Base-by-base conservation (phyloP, 2,113 vertebrate species). In the Excalfactoria chinensis region DNA sequence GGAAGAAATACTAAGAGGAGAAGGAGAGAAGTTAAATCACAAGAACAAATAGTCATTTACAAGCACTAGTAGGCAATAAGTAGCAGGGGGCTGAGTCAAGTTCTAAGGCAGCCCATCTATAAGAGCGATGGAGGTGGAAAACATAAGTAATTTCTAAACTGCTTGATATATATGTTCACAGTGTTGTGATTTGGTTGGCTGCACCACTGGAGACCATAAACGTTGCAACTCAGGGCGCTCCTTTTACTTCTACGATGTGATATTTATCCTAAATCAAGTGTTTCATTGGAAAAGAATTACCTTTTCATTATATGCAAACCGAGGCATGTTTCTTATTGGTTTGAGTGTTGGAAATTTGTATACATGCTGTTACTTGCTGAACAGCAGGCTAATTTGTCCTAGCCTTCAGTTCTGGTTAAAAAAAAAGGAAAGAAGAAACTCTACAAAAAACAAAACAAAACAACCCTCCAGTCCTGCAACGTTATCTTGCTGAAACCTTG, bases 401-500 rank as follows among this genome's bases (percentile, higher is more conserved):
- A n/a, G 10, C 19, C 16, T 68, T 73, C 32, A 30, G 14, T 59
- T 85, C 28, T 37, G 28, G 40, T 58, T 58, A 20, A 2, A n/a
- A 14, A 22, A 69, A n/a, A 48, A 17, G 11, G 21, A 46, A 46
- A 28, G 3, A 41, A 34, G 10, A 59, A 79, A 17, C 23, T 49
- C 44, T 37, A 37, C 37, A 37, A 37, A 37, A 37, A 37, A 37
- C 37, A 37, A 37, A 44, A 72, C 12, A 34, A 59, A 70, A 23
- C 43, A 43, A 56, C 37, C 9, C 37, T 79, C 6, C 43, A 56
- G 13, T 64, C 30, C 34, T 80, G 49, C 71, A 80, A 51, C 25
- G 32, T 79, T 89, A 85, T 91, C 64, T 74, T 74, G n/a, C 87
- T 77, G 89, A 90, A 95, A 93, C 56, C 84, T 94, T 77, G 49